These are phyloP conservation scores for Decapterus maruadsi DNA, from an alignment of 2,797 vertebrate genomes.

Conservation along the genomic window DNA sequence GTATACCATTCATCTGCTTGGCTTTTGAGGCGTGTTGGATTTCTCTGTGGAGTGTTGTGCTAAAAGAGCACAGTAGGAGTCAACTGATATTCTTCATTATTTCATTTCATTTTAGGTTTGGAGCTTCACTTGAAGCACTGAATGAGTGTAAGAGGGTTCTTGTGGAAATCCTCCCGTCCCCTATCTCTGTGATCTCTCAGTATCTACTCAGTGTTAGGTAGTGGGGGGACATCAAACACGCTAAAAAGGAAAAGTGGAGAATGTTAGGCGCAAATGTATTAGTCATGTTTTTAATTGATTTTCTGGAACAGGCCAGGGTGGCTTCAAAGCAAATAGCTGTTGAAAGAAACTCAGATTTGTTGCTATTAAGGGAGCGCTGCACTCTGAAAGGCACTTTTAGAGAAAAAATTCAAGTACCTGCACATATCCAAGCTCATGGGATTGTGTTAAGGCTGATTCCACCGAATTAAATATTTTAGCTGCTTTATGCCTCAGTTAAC, in stretches of 20 bases:
- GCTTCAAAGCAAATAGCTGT: conserved; percentile 76
- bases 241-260: conserved; percentile 68
- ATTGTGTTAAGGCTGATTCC: conserved; percentile 26
- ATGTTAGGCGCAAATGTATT: conserved; percentile 77
- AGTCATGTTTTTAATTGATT: conserved; percentile 80
- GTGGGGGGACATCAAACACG: conserved; percentile 69
- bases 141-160: conserved; percentile 54
- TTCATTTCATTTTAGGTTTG: conserved; percentile 65
- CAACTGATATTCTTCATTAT: conserved; percentile 59
- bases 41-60: conserved; percentile 23
- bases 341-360: conserved; percentile 68
- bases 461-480: conserved; percentile 12
- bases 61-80: conserved; percentile 42
- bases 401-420: conserved; percentile 17
- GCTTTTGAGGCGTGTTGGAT: conserved; percentile 31
- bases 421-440: conserved; percentile 23
- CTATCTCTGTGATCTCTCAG: conserved; percentile 77
- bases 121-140: conserved; percentile 58
- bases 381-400: conserved; percentile 35
- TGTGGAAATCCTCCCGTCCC: conserved; percentile 50
- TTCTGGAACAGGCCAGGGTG: conserved; percentile 65
- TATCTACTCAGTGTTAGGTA: conserved; percentile 59
- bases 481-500: neutral
- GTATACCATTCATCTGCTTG: conserved; percentile 13
- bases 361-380: conserved; percentile 51